Evolutionary conservation across 2,797 vertebrate species (phyloP).

Genomic region (Scolopax bukidnonensis): DNA sequence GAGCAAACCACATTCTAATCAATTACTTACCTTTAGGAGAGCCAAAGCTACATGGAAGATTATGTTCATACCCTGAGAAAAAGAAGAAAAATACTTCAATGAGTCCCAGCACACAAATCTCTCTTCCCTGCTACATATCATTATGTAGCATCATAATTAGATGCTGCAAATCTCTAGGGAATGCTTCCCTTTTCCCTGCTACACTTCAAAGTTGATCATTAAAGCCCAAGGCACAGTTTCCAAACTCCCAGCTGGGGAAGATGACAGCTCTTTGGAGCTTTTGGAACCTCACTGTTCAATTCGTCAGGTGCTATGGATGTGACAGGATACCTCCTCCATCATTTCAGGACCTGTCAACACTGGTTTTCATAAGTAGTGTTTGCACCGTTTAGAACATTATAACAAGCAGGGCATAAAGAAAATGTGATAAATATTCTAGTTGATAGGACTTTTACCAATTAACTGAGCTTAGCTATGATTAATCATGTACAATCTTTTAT

Average conservation of each 20-base stretch:
- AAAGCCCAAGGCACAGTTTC: not conserved
- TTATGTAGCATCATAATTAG: not conserved
- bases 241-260: not conserved
- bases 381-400: not conserved
- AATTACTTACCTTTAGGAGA: constrained; percentile 90
- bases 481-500: not conserved
- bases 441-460: not conserved
- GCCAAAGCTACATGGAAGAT: constrained; percentile 98
- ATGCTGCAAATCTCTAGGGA: not conserved
- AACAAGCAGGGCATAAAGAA: not conserved
- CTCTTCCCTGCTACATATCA: not conserved
- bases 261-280: not conserved
- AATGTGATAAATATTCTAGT: not conserved
- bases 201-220: not conserved
- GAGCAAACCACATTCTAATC: not conserved
- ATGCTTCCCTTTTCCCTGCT: not conserved
- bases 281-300: not conserved
- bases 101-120: not conserved
- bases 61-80: constrained; percentile 90
- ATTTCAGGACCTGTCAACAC: not conserved
- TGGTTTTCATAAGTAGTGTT: not conserved
- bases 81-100: constrained; percentile 16
- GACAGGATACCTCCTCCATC: not conserved
- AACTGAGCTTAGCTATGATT: not conserved
- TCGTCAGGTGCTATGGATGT: not conserved